These are phyloP conservation scores for Ceratina australensis DNA, from an alignment of 1,140 invertebrate species.

Conservation along the genomic window DNA sequence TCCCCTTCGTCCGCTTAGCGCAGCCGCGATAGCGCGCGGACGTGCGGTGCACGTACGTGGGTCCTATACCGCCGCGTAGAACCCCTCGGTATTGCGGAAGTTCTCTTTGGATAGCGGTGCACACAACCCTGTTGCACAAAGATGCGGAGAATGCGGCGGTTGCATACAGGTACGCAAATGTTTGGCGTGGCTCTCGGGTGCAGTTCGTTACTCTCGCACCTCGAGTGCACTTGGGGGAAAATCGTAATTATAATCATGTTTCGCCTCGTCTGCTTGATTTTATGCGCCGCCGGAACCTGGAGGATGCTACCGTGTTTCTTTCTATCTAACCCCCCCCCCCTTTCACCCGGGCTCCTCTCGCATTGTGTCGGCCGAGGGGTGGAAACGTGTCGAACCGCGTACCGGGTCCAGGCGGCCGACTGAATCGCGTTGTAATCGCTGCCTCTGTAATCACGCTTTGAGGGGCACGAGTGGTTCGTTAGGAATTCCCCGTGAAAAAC, in stretches of 20 bases:
- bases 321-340: not conserved
- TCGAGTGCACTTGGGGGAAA: slow-evolving; percentile 61
- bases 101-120: slow-evolving; percentile 20
- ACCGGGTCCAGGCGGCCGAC: not conserved
- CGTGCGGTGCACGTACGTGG: slow-evolving; percentile 2
- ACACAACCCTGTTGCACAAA: slow-evolving; percentile 54
- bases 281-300: slow-evolving; percentile 22
- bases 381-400: slow-evolving; percentile 15
- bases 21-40: not conserved
- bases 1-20: no score
- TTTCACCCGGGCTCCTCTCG: not conserved
- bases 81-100: slow-evolving; percentile 29
- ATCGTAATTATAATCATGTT: slow-evolving; percentile 67
- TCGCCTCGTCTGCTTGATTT: slow-evolving; percentile 31
- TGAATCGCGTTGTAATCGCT: slow-evolving; percentile 32
- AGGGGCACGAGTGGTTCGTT: slow-evolving; percentile 37
- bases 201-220: slow-evolving; percentile 59
- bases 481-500: slow-evolving; percentile 22
- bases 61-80: slow-evolving; percentile 28
- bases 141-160: slow-evolving; percentile 40
- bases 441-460: slow-evolving; percentile 37
- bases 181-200: slow-evolving; percentile 54
- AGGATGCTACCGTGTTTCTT: slow-evolving; percentile 19
- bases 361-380: slow-evolving; percentile 7
- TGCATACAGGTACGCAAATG: slow-evolving; percentile 43